Evolutionary conservation across 2,797 vertebrate species (phyloP).

Genomic region (Malurus leucopterus): DNA sequence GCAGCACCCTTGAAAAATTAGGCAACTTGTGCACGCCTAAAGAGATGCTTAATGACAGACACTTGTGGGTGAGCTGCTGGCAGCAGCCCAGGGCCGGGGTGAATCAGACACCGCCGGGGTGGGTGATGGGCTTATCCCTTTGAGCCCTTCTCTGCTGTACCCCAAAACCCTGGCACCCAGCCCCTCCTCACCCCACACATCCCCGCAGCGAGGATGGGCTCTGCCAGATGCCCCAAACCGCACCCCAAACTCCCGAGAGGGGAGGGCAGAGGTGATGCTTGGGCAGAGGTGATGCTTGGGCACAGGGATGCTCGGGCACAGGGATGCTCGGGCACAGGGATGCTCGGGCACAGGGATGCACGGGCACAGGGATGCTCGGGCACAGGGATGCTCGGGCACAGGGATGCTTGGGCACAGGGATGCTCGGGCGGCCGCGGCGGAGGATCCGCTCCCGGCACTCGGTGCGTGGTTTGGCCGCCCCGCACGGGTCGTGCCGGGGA

Average conservation of each 20-base stretch:
- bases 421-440: neutral
- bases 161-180: neutral
- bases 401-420: neutral
- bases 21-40: neutral
- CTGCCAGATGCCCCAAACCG: too few species aligned
- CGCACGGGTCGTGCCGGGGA: neutral
- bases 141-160: neutral
- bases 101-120: neutral
- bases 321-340: too few species aligned
- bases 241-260: neutral
- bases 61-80: neutral
- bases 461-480: fast-evolving
- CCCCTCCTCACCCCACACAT: neutral
- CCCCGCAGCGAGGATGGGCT: fast-evolving
- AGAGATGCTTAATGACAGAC: conserved; percentile 25
- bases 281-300: too few species aligned
- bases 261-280: too few species aligned
- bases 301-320: too few species aligned
- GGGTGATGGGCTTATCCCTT: neutral
- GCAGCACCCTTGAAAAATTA: conserved; percentile 23
- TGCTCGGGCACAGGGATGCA: neutral
- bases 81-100: neutral
- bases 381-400: neutral
- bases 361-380: neutral
- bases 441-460: neutral